Evolutionary conservation across 2,888 invertebrate species (phyloP), one percentile per base, ranked within the genome.

Genomic region (Sialis lutaria): DNA sequence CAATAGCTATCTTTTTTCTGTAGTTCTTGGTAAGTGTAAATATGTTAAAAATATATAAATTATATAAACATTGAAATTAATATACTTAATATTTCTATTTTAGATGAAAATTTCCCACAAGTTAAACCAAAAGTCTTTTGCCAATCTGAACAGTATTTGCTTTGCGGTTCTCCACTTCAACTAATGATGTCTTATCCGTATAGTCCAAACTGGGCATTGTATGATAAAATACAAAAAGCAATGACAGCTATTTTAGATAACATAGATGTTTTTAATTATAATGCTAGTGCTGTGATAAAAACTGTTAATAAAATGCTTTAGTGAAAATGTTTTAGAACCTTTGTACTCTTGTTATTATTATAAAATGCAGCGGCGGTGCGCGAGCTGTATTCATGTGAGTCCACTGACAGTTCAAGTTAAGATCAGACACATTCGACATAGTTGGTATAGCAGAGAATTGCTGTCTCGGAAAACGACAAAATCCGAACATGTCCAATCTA

Each of bases 1-100:
- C 57, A 77, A 77, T 58, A 72, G 74, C 59, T 78, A 75, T 65
- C 67, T 80, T 43, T 62, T 80, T 31, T 68, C 70, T 52, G 69
- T 80, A 52, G 67, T 65, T 50, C 64, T 73, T 54, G 70, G 74
- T 73, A 58, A 57, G 60, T 22, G 22, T 22, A 22, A 22, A 22
- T 22, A 22, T 4, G 22, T 22, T 4, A 22, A 4, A 22, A 2
- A 22, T 4, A 22, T 2, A 22, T 22, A 22, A 22, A 22, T 22
- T 22, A 22, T 22, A 22, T 22, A 22, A 22, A 22, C 22, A 22
- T 22, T 22, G 22, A 22, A 22, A 22, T 22, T 42, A 22, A 22
- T 22, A 39, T 44, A n/a, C n/a, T n/a, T n/a, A 33, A 33, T 43
- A 48, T 45, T 22, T 40, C 22, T 49, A 31, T 54, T 54, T 44